These are phyloP conservation scores for Diceros bicornis DNA, from an alignment of 2,797 vertebrate species.

Conservation along the genomic window DNA sequence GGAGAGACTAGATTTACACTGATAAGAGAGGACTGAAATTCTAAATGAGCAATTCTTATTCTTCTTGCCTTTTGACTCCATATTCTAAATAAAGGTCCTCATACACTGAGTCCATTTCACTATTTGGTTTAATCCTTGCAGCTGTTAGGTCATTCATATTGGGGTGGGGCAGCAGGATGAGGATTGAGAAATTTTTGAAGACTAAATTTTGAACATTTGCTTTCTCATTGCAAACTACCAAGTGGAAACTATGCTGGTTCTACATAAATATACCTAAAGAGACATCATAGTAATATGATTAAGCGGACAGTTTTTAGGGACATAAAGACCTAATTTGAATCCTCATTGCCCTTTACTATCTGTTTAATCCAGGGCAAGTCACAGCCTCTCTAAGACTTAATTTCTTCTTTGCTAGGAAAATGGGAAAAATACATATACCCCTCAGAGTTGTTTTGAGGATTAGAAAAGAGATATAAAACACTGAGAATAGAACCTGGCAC, in stretches of 20 bases:
- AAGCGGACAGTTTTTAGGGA: neutral
- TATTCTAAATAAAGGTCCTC: neutral
- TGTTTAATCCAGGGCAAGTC: neutral
- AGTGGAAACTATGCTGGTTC: neutral
- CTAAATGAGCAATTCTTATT: neutral
- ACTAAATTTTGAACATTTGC: neutral
- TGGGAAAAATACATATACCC: neutral
- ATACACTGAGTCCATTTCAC: neutral
- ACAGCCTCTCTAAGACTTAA: neutral
- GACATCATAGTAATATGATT: neutral
- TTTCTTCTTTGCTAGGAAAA: constrained; percentile 5
- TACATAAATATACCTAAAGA: neutral
- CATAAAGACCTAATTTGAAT: neutral
- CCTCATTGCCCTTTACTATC: neutral
- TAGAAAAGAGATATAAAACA: neutral
- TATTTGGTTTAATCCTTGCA: neutral
- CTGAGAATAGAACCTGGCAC: neutral
- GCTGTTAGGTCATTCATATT: neutral
- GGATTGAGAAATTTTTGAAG: neutral
- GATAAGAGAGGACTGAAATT: neutral
- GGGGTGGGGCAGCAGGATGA: fast-evolving
- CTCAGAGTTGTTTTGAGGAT: neutral
- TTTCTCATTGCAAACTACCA: constrained; percentile 3
- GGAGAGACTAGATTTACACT: constrained; percentile 49
- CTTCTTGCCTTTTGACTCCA: neutral